These are phyloP conservation scores for Gastrophryne carolinensis DNA, from an alignment of 2,797 vertebrate genomes.

Conservation along the genomic window DNA sequence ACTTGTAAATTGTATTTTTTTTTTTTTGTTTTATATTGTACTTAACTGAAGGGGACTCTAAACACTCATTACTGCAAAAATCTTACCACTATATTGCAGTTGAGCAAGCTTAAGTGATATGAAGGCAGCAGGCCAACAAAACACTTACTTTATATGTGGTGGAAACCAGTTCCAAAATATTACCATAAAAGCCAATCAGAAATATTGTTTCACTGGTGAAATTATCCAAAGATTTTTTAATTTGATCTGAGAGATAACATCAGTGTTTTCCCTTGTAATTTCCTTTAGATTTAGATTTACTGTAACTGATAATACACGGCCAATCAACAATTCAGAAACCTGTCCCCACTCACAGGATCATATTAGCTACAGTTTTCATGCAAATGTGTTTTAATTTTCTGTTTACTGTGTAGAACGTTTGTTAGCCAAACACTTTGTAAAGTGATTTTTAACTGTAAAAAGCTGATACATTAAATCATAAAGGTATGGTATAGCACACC, in stretches of 20 bases:
- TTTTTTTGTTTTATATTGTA: neutral
- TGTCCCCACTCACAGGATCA: neutral
- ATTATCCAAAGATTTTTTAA: neutral
- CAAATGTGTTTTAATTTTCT: no score
- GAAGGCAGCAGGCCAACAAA: neutral
- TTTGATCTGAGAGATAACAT: neutral
- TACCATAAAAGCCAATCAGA: neutral
- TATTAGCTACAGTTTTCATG: no score
- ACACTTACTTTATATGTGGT: neutral
- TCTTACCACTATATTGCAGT: neutral
- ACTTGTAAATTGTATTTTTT: no score
- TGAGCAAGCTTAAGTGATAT: neutral
- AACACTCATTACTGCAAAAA: neutral
- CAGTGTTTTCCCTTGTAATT: neutral
- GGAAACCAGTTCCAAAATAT: neutral
- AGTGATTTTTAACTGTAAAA: no score
- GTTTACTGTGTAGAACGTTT: no score
- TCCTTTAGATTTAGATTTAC: neutral
- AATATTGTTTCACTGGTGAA: neutral
- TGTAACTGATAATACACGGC: neutral
- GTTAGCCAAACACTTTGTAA: no score
- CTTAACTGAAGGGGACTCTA: neutral
- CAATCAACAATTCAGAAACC: neutral
- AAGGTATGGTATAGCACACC: no score
- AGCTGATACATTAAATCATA: no score